phyloP scores from a whole-genome alignment of 37 sponge, comb jelly and placozoan species.

The Cladorhizidae sp. region DNA sequence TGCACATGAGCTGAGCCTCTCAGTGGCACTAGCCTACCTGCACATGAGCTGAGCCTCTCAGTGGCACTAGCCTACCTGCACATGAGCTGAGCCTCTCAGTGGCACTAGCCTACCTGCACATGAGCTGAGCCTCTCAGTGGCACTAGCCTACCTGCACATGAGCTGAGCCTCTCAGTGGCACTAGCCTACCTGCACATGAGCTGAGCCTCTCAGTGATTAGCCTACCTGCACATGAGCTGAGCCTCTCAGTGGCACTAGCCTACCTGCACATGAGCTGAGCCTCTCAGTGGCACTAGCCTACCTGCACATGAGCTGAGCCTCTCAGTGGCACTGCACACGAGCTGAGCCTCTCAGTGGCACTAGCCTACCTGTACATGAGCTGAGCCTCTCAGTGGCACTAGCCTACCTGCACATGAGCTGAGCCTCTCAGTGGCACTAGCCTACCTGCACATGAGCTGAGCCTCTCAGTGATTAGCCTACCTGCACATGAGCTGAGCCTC shows the following conservation, averaged over 20 bases:
- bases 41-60: conserved; percentile 66
- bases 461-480: conserved; percentile 16
- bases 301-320: conserved; percentile 79
- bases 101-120: conserved; percentile 60
- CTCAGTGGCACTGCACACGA: too few relatives aligned
- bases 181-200: conserved; percentile 65
- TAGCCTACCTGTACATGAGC: too few relatives aligned
- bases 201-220: not conserved
- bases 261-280: conserved; percentile 70
- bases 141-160: too few relatives aligned
- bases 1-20: too few relatives aligned
- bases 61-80: too few relatives aligned
- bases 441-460: too few relatives aligned
- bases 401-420: conserved; percentile 71
- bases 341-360: conserved; percentile 64
- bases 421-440: conserved; percentile 61
- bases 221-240: conserved; percentile 70
- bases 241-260: too few relatives aligned
- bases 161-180: too few relatives aligned
- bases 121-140: conserved; percentile 68
- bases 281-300: conserved; percentile 44
- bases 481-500: conserved; percentile 74
- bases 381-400: too few relatives aligned
- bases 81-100: too few relatives aligned
- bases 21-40: conserved; percentile 60